Evolutionary conservation across 2,797 vertebrate genomes (phyloP).

Genomic region (Smutsia gigantea): DNA sequence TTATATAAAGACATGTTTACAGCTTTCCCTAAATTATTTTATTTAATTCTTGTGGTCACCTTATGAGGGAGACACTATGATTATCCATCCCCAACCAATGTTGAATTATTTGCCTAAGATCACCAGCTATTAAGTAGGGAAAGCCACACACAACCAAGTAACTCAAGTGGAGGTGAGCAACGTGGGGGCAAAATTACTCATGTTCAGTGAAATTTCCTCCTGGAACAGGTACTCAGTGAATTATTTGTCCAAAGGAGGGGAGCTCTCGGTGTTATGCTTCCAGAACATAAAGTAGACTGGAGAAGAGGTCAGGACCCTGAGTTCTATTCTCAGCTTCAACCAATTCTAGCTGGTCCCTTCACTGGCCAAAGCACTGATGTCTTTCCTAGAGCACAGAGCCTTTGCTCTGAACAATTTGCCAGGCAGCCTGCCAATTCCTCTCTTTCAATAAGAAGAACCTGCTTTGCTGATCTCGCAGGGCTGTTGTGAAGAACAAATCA

Average conservation of each 20-base stretch:
- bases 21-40: not conserved
- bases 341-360: not conserved
- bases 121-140: not conserved
- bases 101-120: not conserved
- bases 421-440: not conserved
- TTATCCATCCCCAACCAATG: not conserved
- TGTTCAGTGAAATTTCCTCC: not conserved
- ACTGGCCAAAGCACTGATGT: not conserved
- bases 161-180: not conserved
- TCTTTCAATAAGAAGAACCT: not conserved
- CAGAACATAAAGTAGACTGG: not conserved
- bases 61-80: not conserved
- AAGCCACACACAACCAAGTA: not conserved
- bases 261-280: not conserved
- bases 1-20: not conserved
- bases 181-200: not conserved
- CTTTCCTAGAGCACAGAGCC: not conserved
- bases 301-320: not conserved
- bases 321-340: not conserved
- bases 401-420: no score
- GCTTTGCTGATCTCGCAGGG: not conserved
- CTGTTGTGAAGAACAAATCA: not conserved
- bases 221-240: not conserved
- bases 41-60: not conserved
- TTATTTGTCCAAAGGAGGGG: not conserved